These are phyloP conservation scores for Schizothorax lantsangensis DNA, from an alignment of 2,797 vertebrate genomes.

Conservation along the genomic window DNA sequence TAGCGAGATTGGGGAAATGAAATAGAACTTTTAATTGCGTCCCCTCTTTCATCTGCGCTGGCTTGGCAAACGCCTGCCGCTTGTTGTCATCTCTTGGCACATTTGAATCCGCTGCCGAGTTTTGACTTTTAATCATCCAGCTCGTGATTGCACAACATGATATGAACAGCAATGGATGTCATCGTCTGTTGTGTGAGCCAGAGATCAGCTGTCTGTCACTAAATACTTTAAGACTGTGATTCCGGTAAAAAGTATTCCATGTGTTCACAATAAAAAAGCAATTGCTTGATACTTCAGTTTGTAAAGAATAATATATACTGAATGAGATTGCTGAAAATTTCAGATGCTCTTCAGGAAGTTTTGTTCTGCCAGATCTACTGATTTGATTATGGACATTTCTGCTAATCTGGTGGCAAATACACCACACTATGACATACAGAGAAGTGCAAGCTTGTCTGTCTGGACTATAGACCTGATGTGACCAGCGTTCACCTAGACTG, in stretches of 20 bases:
- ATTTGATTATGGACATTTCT: slow-evolving; percentile 6
- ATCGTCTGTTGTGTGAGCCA: slow-evolving; percentile 34
- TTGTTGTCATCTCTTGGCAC: slow-evolving; percentile 54
- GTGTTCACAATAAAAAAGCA: slow-evolving; percentile 56
- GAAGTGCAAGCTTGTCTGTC: slow-evolving; percentile 12
- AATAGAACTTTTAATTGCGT: slow-evolving; percentile 59
- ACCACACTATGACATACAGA: background rate
- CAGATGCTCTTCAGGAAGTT: background rate
- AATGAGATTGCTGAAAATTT: background rate
- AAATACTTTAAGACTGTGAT: slow-evolving; percentile 48
- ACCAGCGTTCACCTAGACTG: slow-evolving; percentile 47
- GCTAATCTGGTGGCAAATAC: background rate
- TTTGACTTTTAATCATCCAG: slow-evolving; percentile 54
- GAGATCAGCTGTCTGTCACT: slow-evolving; percentile 42
- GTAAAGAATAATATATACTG: slow-evolving; percentile 34
- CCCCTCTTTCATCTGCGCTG: slow-evolving; percentile 53
- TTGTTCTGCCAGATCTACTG: slow-evolving; percentile 10
- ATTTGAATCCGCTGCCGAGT: slow-evolving; percentile 14
- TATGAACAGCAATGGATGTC: slow-evolving; percentile 44
- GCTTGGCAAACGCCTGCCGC: slow-evolving; percentile 46
- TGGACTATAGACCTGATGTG: slow-evolving; percentile 34
- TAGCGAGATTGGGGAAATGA: slow-evolving; percentile 36
- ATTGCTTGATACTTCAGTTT: slow-evolving; percentile 23
- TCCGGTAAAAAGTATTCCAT: slow-evolving; percentile 40
- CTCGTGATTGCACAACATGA: slow-evolving; percentile 48